These are phyloP conservation scores for Drosophila dunni DNA, from an alignment of 1,140 invertebrate genomes.

Conservation along the genomic window DNA sequence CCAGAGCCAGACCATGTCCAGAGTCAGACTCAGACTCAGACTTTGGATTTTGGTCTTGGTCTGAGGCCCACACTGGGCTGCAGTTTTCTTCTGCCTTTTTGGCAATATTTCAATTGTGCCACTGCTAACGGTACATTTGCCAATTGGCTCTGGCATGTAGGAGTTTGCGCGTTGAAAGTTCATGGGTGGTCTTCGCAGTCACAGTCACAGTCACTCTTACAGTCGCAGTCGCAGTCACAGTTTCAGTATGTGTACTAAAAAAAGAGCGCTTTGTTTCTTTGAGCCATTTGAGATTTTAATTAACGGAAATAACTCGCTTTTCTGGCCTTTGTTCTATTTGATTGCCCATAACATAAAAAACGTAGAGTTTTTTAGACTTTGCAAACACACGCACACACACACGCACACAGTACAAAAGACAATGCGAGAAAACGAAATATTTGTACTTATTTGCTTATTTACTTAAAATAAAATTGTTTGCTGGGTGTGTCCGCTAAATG, in stretches of 20 bases:
- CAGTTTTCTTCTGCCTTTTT: constrained; percentile 64
- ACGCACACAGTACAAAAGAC: constrained; percentile 6
- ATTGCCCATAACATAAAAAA: constrained; percentile 21
- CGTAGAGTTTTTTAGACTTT: constrained; percentile 42
- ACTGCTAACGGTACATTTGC: constrained; percentile 68
- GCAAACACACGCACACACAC: constrained; percentile 22
- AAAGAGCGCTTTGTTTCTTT: not conserved
- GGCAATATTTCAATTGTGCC: constrained; percentile 79
- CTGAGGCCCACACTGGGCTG: constrained; percentile 52
- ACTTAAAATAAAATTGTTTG: constrained; percentile 77
- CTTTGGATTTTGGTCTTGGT: too few species aligned
- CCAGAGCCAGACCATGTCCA: constrained; percentile 43
- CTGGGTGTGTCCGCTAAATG: constrained; percentile 79
- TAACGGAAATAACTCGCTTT: constrained; percentile 38
- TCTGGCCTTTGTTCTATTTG: constrained; percentile 56
- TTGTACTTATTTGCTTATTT: constrained; percentile 72
- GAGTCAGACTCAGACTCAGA: constrained; percentile 37
- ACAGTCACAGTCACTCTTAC: constrained; percentile 15
- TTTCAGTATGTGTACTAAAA: constrained; percentile 4
- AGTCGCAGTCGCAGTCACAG: constrained; percentile 15
- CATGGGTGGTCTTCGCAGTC: constrained; percentile 64
- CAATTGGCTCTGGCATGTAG: constrained; percentile 53
- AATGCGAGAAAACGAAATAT: constrained; percentile 50
- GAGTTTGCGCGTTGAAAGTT: constrained; percentile 61
- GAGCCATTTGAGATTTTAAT: constrained; percentile 20